Base-by-base conservation (phyloP, 2,888 invertebrate species). In the Eupithecia insigniata region DNA sequence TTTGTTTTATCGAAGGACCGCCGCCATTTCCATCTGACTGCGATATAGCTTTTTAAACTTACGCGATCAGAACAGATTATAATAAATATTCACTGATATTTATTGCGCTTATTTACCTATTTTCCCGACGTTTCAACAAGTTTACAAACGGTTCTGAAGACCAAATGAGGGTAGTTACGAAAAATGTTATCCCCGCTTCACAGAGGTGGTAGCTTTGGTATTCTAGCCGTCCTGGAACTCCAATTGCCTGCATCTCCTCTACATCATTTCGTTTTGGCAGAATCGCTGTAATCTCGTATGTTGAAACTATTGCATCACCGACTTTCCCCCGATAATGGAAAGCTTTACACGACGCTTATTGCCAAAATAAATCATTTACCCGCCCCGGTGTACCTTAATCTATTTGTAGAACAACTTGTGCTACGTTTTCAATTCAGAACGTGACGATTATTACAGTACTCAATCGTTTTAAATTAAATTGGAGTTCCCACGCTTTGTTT, bases 301-400 rank as follows among this genome's bases (percentile, higher is more conserved):
- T 76, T 79, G 73, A 7, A 64, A 78, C 79, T 32, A 72, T 46
- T 79, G 74, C 76, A 77, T 72, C 70, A 65, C 46, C 73, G 71
- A 69, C 71, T 71, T 74, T 74, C 71, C 51, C 74, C 79, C 89
- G 86, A 89, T 90, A 90, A 91, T 88, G 85, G 89, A 81, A 81
- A 78, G 84, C 85, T 87, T 87, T 90, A 90, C 91, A 90, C 88
- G 91, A 90, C 91, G 88, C 90, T 91, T 91, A 92, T 92, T 92
- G 88, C 90, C 85, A 83, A 90, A 89, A 91, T 92, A 91, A 92
- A 92, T 92, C 91, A 91, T 90, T 85, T 81, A 80, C 79, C 82
- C 80, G 79, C 83, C 79, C 83, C 81, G 81, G 83, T 85, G 81
- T 83, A 84, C 85, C 85, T 82, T 84, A 84, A 85, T 83, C 83